Base-by-base conservation (phyloP, 2,888 invertebrate species). In the Xanthia icteritia region DNA sequence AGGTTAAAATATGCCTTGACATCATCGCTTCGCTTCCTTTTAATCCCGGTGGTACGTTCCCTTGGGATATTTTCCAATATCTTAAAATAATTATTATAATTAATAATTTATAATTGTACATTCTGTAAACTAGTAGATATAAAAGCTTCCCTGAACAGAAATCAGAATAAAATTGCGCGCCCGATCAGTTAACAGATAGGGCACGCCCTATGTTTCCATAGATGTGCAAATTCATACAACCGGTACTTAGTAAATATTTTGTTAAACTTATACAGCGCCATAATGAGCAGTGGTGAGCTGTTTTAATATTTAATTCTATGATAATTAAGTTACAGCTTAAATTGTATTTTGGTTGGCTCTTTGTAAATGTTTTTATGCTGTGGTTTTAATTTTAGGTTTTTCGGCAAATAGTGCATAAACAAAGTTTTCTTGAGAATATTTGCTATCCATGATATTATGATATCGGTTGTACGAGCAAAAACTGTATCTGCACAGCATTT, bases 231-330 rank as follows among this genome's bases (percentile, higher is more conserved):
- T 76, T 79, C 68, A 68, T 56, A 79, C 39, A 68, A 72, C 58
- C 42, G 45, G 61, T 67, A 75, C 68, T 76, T 76, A 61, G 51
- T 64, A 76, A 85, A 85, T 76, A 77, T 73, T 78, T 73, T 77
- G 78, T 73, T 27, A 70, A 83, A 83, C 83, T 75, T 71, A 75
- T 73, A 56, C 73, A 56, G 67, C 13, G 31, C 48, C 36, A 48
- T 79, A 68, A 73, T 81, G 72, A 79, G 77, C 67, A 76, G 58
- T 64, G 73, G 76, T 70, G 42, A 82, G 51, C 76, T 77, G 66
- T 73, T 85, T 83, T 68, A 65, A 76, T 76, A 65, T 78, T 72
- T 63, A 75, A 73, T 48, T 69, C 31, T 42, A 54, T 64, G 39
- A 66, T 79, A 77, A 81, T 85, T 85, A 67, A 58, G 72, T 73